A percentile compares a stretch with the other conserved stretches of the same genome.
Evolutionary conservation across 2,888 invertebrate species (phyloP).

Genomic region (Steinernema hermaphroditum): DNA sequence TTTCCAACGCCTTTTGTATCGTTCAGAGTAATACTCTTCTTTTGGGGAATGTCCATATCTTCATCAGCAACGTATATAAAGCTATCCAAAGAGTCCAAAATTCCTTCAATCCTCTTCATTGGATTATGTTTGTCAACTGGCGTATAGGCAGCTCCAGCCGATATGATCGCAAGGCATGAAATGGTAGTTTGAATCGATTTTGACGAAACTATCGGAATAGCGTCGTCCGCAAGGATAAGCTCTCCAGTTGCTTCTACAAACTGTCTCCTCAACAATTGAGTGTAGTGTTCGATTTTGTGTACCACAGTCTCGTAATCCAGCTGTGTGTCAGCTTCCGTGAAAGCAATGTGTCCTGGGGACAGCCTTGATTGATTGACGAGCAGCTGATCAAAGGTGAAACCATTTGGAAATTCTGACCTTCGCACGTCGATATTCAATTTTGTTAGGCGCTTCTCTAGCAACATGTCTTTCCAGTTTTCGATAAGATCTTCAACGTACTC

Average conservation of each 20-base stretch:
- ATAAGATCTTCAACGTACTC: constrained; percentile 38
- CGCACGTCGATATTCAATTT: not conserved
- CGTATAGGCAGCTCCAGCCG: constrained; percentile 81
- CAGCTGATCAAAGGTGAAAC: not conserved
- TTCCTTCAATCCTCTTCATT: constrained; percentile 76
- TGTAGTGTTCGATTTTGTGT: not conserved
- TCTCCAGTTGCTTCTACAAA: constrained; percentile 37
- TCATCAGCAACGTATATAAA: constrained; percentile 24
- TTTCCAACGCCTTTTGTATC: not conserved
- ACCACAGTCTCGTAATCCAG: not conserved
- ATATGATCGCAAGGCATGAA: constrained; percentile 75
- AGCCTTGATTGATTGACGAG: not conserved
- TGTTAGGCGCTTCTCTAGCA: constrained; percentile 1
- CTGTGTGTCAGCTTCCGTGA: not conserved
- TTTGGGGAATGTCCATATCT: constrained; percentile 3
- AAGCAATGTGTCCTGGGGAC: not conserved
- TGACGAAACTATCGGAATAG: constrained; percentile 44
- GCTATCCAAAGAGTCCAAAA: constrained; percentile 78
- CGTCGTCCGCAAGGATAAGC: constrained; percentile 42
- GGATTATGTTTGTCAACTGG: constrained; percentile 80
- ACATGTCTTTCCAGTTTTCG: constrained; percentile 19
- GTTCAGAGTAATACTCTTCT: not conserved
- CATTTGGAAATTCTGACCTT: constrained; percentile 1
- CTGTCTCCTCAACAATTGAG: constrained; percentile 9
- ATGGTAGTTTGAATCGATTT: constrained; percentile 38